Evolutionary conservation across 2,888 invertebrate species (phyloP).

Genomic region (Pyralis farinalis): DNA sequence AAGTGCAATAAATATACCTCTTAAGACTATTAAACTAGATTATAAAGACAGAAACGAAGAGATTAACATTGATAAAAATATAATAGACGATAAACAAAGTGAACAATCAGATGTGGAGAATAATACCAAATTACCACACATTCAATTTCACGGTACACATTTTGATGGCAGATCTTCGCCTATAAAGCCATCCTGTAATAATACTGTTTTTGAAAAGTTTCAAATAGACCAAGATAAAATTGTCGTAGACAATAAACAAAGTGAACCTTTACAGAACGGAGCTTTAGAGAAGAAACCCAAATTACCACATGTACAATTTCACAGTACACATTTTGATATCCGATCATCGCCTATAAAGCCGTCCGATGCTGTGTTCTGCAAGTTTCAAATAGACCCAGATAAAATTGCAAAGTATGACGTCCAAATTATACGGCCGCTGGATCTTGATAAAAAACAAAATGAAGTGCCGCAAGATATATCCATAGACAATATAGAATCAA

Average conservation of each 20-base stretch:
- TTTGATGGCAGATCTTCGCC: conserved; percentile 72
- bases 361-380: conserved; percentile 57
- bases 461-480: conserved; percentile 6
- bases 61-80: neutral
- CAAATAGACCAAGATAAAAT: conserved; percentile 64
- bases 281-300: conserved; percentile 31
- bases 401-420: conserved; percentile 58
- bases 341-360: conserved; percentile 70
- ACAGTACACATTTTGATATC: conserved; percentile 70
- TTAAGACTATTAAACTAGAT: neutral
- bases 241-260: conserved; percentile 14
- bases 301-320: conserved; percentile 48
- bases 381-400: conserved; percentile 66
- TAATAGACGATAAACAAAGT: conserved; percentile 15
- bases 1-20: conserved; percentile 15
- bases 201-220: conserved; percentile 63
- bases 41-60: neutral
- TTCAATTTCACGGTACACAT: conserved; percentile 65
- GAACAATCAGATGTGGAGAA: conserved; percentile 18
- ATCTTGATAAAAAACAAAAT: conserved; percentile 27
- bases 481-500: neutral
- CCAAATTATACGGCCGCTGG: conserved; percentile 52
- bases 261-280: neutral
- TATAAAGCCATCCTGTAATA: conserved; percentile 64
- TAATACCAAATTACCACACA: conserved; percentile 35